These are phyloP conservation scores for Lemur catta DNA, from an alignment of 2,797 vertebrate species.

Conservation along the genomic window DNA sequence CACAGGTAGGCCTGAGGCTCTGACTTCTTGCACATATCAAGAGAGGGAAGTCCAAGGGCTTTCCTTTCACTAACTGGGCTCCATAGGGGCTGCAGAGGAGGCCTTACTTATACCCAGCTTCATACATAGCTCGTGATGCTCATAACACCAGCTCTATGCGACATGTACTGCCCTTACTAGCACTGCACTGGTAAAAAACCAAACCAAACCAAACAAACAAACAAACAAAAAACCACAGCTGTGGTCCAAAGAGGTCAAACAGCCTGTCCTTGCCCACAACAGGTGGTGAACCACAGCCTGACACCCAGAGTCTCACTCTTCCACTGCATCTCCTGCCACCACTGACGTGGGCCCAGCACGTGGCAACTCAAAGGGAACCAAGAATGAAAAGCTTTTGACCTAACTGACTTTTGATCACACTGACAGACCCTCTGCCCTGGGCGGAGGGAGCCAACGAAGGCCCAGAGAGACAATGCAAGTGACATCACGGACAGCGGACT, in stretches of 20 bases:
- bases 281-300: neutral
- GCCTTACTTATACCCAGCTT: neutral
- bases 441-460: neutral
- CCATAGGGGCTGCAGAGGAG: neutral
- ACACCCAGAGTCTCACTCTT: neutral
- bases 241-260: neutral
- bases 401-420: neutral
- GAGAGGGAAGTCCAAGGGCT: neutral
- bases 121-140: neutral
- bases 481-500: fast-evolving
- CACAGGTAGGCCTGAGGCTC: neutral
- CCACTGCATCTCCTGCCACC: neutral
- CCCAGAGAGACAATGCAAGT: neutral
- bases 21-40: neutral
- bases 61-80: neutral
- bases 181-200: neutral
- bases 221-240: neutral
- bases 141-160: neutral
- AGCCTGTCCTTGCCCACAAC: neutral
- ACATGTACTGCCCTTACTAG: neutral
- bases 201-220: neutral
- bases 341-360: neutral
- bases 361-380: neutral
- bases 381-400: neutral
- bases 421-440: neutral